Conservation (phyloP, 2,888 invertebrate genomes). For the Iselma pallidipennis region DNA sequence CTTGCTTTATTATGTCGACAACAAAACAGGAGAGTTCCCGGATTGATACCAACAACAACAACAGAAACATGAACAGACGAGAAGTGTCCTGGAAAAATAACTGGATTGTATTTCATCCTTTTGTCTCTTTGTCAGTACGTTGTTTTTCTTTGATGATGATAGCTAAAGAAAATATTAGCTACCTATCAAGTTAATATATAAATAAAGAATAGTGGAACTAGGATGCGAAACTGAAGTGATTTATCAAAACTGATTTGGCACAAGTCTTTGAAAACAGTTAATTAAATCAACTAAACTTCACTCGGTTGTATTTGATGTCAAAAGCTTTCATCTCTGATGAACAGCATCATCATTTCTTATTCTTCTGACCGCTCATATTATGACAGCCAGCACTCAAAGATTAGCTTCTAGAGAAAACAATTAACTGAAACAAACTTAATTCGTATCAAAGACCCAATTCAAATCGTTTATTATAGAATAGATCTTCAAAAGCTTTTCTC, state of each 20-base stretch:
- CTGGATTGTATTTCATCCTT: too few relatives aligned
- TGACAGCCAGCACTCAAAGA: slow-evolving; percentile 4
- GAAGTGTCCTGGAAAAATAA: too few relatives aligned
- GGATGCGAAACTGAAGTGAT: not conserved
- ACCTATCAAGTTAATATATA: too few relatives aligned
- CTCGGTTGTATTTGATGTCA: slow-evolving; percentile 12
- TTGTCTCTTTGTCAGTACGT: too few relatives aligned
- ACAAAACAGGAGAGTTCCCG: too few relatives aligned
- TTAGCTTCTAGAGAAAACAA: too few relatives aligned
- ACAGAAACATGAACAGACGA: too few relatives aligned
- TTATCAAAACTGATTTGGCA: slow-evolving; percentile 13
- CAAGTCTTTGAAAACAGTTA: slow-evolving; percentile 1
- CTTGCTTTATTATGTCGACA: too few relatives aligned
- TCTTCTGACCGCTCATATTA: slow-evolving; percentile 1
- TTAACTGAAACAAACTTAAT: not conserved
- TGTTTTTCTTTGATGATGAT: not conserved
- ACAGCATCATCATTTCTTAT: slow-evolving; percentile 4
- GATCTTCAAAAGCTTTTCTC: too few relatives aligned
- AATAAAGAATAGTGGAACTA: not conserved
- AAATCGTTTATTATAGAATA: too few relatives aligned
- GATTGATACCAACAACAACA: too few relatives aligned
- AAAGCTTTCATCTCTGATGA: slow-evolving; percentile 15
- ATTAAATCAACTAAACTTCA: slow-evolving; percentile 9
- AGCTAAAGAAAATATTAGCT: not conserved
- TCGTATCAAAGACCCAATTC: too few relatives aligned